These are phyloP conservation scores for Apotomis capreana DNA, from an alignment of 2,888 invertebrate species.

Conservation along the genomic window DNA sequence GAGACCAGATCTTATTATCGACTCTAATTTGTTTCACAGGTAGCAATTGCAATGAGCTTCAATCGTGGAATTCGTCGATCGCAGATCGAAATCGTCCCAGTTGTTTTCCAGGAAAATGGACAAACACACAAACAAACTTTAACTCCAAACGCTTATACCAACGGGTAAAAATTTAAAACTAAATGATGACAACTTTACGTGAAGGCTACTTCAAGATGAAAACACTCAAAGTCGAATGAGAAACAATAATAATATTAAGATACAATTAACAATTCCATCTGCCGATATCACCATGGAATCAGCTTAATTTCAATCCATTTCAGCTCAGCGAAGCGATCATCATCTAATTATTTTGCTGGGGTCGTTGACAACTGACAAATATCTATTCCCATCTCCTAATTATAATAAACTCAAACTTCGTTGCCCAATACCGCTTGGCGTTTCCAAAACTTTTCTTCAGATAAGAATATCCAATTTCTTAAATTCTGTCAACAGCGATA, in stretches of 20 bases:
- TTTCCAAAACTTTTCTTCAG: slow-evolving; percentile 25
- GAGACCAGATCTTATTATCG: no score
- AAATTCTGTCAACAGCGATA: slow-evolving; percentile 33
- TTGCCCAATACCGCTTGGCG: slow-evolving; percentile 16
- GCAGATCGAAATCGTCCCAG: no score
- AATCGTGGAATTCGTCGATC: no score
- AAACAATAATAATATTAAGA: not conserved
- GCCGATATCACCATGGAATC: not conserved
- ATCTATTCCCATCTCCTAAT: slow-evolving; percentile 1
- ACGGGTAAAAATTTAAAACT: no score
- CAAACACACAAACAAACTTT: no score
- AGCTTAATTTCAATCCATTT: slow-evolving; percentile 3
- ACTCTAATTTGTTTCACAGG: no score
- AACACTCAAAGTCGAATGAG: not conserved
- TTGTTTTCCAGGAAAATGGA: no score
- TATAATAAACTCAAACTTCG: slow-evolving; percentile 5
- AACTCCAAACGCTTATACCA: no score
- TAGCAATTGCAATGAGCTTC: no score
- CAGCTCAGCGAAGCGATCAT: not conserved
- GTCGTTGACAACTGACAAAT: slow-evolving; percentile 2
- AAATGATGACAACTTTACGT: no score
- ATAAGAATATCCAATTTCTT: slow-evolving; percentile 34
- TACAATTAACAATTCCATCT: not conserved
- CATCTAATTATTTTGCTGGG: slow-evolving; percentile 5
- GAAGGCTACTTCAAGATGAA: not conserved